A percentile compares a stretch with the other conserved stretches of the same genome.
phyloP scores from a whole-genome alignment of 1,140 invertebrate species.

The Tetramorium simillimum region DNA sequence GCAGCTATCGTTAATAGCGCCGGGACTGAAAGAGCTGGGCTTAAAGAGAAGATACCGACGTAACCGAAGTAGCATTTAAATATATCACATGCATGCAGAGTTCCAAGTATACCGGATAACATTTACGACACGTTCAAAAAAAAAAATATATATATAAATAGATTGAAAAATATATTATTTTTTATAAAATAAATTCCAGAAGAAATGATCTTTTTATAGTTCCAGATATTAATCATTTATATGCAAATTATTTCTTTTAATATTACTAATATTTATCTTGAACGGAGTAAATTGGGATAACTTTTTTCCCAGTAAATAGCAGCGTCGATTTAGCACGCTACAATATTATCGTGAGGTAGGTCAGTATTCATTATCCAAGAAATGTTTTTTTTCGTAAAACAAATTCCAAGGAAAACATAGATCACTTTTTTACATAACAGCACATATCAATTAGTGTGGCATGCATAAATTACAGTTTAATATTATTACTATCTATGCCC shows the following conservation, averaged over 20 bases:
- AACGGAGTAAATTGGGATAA: no score
- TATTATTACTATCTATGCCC: background rate
- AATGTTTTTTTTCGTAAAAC: background rate
- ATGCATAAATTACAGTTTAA: background rate
- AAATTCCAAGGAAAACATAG: background rate
- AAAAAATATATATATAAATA: no score
- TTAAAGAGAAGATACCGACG: conserved; percentile 1
- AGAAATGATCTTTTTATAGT: background rate
- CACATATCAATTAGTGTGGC: background rate
- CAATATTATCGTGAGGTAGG: no score
- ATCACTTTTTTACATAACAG: background rate
- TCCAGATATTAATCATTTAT: no score
- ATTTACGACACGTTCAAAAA: background rate
- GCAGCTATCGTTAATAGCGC: background rate
- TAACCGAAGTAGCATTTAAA: background rate
- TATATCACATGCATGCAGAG: no score
- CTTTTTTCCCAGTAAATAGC: no score
- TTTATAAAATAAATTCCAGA: background rate
- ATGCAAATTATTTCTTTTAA: no score
- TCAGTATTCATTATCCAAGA: background rate
- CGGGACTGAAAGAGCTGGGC: background rate
- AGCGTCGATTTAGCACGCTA: no score
- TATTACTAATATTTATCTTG: no score
- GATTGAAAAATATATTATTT: no score
- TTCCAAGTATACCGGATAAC: background rate